Evolutionary conservation across 2,888 invertebrate species (phyloP), one percentile per base, ranked within the genome.

Genomic region (Tuberolachnus salignus): DNA sequence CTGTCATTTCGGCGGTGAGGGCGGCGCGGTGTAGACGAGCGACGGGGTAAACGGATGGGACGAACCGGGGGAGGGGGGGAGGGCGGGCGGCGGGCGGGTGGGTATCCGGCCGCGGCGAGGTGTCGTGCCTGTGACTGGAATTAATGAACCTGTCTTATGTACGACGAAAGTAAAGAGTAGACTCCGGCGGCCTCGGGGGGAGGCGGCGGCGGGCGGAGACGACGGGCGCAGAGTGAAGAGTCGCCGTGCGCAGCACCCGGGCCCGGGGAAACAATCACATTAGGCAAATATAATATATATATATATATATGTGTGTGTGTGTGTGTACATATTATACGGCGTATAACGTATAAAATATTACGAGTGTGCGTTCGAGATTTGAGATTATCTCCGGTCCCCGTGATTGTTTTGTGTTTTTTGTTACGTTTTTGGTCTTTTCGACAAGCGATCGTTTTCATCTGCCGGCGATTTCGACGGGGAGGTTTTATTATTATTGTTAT

Each of bases 111-210:
- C 21, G 67, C 34, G 26, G 75, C 13, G 69, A 78, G 51, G 78
- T 78, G 78, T 75, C 57, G 69, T 69, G 67, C 34, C 69, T 67
- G 78, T 59, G 67, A 67, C 78, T 78, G 67, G 67, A 69, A 78
- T 78, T 78, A 78, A 78, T 78, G 78, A 78, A 78, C 67, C 69
- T 19, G 67, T 78, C 78, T 78, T 61, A 34, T 34, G n/a, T n/a
- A 78, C 19, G 67, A 34, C 34, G 51, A 69, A 51, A 34, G 26
- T 67, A 19, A 67, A 51, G n/a, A 26, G 13, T 63, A 49, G n/a
- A n/a, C n/a, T n/a, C n/a, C n/a, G n/a, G n/a, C n/a, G n/a, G n/a
- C n/a, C n/a, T n/a, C n/a, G 14, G 51, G 4, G 51, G 26, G 2
- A 16, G 49, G 66, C 8, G 49, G 3, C 6, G 6, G 49, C 9